These are phyloP conservation scores for Ormyrus thymus DNA, from an alignment of 2,888 invertebrate species.

Conservation along the genomic window DNA sequence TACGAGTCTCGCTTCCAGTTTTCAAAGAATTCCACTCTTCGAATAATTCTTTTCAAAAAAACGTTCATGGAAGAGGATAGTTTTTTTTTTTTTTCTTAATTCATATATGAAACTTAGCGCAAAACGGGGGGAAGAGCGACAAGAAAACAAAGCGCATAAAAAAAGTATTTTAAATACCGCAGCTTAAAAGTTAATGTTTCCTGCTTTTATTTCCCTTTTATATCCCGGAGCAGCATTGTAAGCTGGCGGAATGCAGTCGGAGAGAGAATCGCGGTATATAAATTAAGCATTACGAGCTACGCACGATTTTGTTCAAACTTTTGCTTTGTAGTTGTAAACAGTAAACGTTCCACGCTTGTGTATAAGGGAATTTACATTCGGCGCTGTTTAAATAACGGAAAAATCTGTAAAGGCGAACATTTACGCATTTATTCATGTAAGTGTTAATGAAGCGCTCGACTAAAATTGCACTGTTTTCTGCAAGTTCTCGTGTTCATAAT, in stretches of 20 bases:
- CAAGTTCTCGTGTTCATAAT: no score
- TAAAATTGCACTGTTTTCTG: no score
- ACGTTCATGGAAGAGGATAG: no score
- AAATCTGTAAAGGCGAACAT: no score
- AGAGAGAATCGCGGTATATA: conserved; percentile 17
- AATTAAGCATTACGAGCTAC: conserved; percentile 23
- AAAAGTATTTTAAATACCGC: conserved; percentile 19
- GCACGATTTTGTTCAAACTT: conserved; percentile 13
- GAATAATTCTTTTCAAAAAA: neutral
- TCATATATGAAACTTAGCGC: neutral
- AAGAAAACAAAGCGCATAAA: neutral
- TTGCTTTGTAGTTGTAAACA: neutral
- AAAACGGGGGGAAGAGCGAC: neutral
- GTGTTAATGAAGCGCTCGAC: no score
- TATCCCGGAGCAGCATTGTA: neutral
- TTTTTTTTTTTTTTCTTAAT: neutral
- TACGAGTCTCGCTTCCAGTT: neutral
- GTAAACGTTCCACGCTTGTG: no score
- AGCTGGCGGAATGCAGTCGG: neutral
- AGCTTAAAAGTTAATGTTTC: conserved; percentile 26
- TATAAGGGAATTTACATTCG: no score
- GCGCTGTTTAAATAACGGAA: no score
- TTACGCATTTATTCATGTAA: no score
- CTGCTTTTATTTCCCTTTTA: conserved; percentile 11
- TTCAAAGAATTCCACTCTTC: neutral